Conservation (phyloP, 2,888 invertebrate species). For the Coelinius sp. region DNA sequence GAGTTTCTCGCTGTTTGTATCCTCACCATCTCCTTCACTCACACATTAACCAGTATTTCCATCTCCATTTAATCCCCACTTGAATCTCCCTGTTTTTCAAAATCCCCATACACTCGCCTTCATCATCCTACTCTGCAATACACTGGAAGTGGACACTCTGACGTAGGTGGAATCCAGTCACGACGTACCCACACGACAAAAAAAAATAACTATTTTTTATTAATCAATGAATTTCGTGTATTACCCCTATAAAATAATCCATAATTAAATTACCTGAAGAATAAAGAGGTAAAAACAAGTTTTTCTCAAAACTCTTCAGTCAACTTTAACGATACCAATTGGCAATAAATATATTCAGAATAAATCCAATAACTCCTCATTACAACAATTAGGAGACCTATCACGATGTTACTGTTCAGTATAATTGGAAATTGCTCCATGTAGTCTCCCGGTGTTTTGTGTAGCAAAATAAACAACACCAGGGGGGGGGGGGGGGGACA, state of each 20-base stretch:
- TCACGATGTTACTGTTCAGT: conserved; percentile 19
- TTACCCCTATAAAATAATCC: no score
- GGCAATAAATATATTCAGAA: background rate
- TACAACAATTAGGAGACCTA: conserved; percentile 26
- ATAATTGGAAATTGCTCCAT: conserved; percentile 50
- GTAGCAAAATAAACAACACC: conserved; percentile 9
- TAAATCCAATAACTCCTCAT: conserved; percentile 25
- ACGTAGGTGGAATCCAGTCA: conserved; percentile 59
- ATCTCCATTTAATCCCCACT: background rate
- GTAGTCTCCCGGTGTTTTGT: conserved; percentile 30
- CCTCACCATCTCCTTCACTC: conserved; percentile 20
- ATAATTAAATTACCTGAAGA: background rate
- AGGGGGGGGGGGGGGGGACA: background rate
- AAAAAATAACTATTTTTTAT: no score
- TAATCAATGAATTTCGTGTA: conserved; percentile 22
- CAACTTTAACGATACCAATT: background rate
- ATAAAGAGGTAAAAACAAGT: background rate
- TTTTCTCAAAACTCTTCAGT: background rate
- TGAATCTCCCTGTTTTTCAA: conserved; percentile 16
- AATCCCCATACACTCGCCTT: conserved; percentile 9
- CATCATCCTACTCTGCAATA: conserved; percentile 40
- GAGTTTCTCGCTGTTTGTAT: conserved; percentile 36
- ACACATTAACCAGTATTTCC: background rate
- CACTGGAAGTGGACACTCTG: conserved; percentile 46
- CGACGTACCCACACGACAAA: conserved; percentile 16